A percentile compares a stretch with the other conserved stretches of the same genome.
Evolutionary conservation across 1,140 invertebrate genomes (phyloP).

Genomic region (Drosophila serrata): DNA sequence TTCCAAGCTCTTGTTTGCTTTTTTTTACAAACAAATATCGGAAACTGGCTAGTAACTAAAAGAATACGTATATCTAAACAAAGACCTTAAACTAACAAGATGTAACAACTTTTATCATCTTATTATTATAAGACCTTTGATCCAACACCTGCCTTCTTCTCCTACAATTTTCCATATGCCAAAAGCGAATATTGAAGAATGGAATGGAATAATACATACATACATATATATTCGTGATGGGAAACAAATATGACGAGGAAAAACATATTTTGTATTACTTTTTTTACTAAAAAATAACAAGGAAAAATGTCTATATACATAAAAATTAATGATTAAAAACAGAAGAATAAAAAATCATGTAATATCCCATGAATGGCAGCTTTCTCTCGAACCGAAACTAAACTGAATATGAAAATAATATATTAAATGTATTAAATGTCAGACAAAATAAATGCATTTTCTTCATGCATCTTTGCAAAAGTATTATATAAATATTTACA

Average conservation of each 20-base stretch:
- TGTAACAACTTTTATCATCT: neutral
- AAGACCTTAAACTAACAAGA: neutral
- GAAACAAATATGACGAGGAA: conserved; percentile 14
- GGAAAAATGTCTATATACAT: conserved; percentile 31
- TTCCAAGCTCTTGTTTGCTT: conserved; percentile 17
- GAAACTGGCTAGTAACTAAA: conserved; percentile 1
- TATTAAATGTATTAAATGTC: conserved; percentile 53
- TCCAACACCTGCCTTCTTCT: conserved; percentile 51
- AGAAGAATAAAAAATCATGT: conserved; percentile 25
- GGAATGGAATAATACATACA: conserved; percentile 2
- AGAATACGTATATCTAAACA: conserved; percentile 24
- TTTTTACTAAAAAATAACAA: conserved; percentile 70
- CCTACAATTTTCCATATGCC: conserved; percentile 61
- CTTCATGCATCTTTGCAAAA: conserved; percentile 45
- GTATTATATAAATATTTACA: conserved; percentile 69
- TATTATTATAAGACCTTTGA: neutral
- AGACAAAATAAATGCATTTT: conserved; percentile 45
- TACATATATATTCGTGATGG: conserved; percentile 20
- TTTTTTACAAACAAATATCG: conserved; percentile 13
- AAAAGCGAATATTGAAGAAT: conserved; percentile 28
- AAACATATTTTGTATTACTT: conserved; percentile 79
- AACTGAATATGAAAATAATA: conserved; percentile 22
- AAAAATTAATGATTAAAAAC: neutral
- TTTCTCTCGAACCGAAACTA: conserved; percentile 47
- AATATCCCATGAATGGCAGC: conserved; percentile 50